These are phyloP conservation scores for Hyla sarda DNA, from an alignment of 2,113 vertebrate species.

Conservation along the genomic window DNA sequence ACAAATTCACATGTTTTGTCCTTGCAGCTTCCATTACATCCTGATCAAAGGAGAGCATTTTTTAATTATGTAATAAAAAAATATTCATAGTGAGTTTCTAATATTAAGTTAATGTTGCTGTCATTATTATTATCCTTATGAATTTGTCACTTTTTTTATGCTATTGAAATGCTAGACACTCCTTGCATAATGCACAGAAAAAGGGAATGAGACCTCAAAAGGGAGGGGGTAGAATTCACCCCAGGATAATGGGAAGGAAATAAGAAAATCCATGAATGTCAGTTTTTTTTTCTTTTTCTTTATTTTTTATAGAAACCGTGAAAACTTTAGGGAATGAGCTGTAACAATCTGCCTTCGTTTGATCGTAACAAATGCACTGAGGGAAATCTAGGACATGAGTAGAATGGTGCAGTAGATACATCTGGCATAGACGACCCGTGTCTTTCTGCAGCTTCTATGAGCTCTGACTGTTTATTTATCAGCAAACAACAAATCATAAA, in stretches of 20 bases:
- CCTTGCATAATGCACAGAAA: not conserved
- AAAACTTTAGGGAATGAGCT: not conserved
- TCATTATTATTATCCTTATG: not conserved
- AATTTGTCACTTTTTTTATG: not conserved
- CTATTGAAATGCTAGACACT: not conserved
- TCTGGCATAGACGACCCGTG: not conserved
- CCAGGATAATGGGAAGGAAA: not conserved
- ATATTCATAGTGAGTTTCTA: not conserved
- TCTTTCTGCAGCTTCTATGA: not conserved
- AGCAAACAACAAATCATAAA: constrained; percentile 10
- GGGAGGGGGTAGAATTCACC: not conserved
- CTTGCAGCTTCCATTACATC: not conserved
- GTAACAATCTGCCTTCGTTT: not conserved
- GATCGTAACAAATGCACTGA: not conserved
- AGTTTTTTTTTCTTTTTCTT: too few species aligned
- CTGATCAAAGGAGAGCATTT: not conserved
- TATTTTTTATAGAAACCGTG: not conserved
- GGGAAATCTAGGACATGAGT: not conserved
- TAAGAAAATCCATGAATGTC: not conserved
- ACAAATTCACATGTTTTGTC: not conserved
- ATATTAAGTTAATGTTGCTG: not conserved
- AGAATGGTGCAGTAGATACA: not conserved
- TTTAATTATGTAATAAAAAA: not conserved
- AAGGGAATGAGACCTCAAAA: not conserved
- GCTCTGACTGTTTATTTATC: not conserved